These are phyloP conservation scores for Cenopis cana DNA, from an alignment of 2,888 invertebrate genomes.

Conservation along the genomic window DNA sequence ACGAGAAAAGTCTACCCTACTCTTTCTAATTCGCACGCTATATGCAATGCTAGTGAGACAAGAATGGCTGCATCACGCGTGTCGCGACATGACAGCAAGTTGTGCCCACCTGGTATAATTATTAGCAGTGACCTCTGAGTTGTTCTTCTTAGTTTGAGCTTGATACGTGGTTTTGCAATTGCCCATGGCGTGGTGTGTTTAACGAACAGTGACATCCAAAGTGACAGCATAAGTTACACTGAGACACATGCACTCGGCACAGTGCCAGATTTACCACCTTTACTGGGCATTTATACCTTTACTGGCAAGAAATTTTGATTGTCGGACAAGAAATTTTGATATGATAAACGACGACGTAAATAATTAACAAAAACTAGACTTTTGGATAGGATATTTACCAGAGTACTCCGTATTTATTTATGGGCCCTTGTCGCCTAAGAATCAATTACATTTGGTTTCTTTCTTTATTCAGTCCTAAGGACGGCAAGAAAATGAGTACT, in stretches of 20 bases:
- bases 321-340: too few species aligned
- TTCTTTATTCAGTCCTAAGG: not conserved
- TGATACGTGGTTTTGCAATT: not conserved
- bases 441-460: not conserved
- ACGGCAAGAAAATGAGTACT: not conserved
- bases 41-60: too few species aligned
- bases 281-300: slow-evolving; percentile 10
- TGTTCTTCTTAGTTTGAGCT: not conserved
- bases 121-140: not conserved
- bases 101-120: not conserved
- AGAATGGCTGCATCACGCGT: too few species aligned
- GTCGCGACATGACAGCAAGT: too few species aligned
- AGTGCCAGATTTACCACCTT: slow-evolving; percentile 22
- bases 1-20: too few species aligned
- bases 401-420: too few species aligned
- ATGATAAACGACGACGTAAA: not conserved
- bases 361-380: not conserved
- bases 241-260: slow-evolving; percentile 35
- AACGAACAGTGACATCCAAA: slow-evolving; percentile 6
- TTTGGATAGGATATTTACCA: too few species aligned
- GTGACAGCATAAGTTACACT: slow-evolving; percentile 31
- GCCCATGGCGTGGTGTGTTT: not conserved
- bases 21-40: too few species aligned
- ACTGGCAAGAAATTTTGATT: not conserved
- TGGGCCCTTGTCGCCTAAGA: too few species aligned